These are phyloP conservation scores for Trichogramma pretiosum DNA, from an alignment of 1,140 invertebrate genomes.

Conservation along the genomic window DNA sequence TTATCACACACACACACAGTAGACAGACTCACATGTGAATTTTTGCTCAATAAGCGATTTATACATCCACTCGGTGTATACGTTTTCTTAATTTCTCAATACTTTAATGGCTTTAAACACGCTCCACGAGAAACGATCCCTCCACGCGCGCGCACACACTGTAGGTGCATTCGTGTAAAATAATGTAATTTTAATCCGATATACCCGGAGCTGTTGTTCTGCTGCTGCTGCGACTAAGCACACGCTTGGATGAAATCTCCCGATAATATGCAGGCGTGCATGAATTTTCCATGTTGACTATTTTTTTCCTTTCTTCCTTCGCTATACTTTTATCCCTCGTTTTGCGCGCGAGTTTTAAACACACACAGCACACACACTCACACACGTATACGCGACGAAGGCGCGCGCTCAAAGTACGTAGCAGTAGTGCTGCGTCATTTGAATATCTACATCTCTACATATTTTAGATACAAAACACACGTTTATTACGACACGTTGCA, in stretches of 20 bases:
- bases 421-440: conserved; percentile 9
- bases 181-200: conserved; percentile 11
- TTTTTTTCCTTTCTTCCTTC: conserved; percentile 6
- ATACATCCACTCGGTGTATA: no score
- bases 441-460: conserved; percentile 19
- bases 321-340: neutral
- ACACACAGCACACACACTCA: no score
- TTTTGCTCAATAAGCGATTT: no score
- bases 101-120: no score
- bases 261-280: conserved; percentile 10
- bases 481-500: conserved; percentile 4
- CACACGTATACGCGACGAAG: no score
- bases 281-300: conserved; percentile 17
- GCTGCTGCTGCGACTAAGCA: no score
- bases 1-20: no score
- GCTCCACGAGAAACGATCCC: no score
- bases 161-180: conserved; percentile 8
- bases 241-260: conserved; percentile 15
- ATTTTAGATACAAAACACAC: conserved; percentile 16
- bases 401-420: neutral
- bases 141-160: neutral
- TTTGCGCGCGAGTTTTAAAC: no score
- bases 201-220: no score
- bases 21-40: no score
- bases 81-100: no score